These are phyloP conservation scores for Diadophis punctatus DNA, from an alignment of 2,113 vertebrate genomes.

Conservation along the genomic window DNA sequence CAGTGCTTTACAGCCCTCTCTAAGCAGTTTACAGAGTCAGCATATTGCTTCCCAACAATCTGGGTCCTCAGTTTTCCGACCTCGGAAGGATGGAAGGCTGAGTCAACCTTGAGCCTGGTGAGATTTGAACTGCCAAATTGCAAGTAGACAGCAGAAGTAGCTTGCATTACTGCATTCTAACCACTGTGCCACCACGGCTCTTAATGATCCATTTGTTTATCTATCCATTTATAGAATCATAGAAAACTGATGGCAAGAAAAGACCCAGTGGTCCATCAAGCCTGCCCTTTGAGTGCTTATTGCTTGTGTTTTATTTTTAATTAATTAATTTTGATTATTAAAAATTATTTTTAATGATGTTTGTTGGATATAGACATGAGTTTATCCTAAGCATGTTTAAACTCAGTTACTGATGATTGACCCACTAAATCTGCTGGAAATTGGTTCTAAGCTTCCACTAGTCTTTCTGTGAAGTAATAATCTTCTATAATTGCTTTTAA, in stretches of 20 bases:
- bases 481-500: not conserved
- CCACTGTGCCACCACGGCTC: not conserved
- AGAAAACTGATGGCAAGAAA: not conserved
- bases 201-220: not conserved
- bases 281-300: not conserved
- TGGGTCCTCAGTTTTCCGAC: no score
- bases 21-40: no score
- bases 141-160: no score
- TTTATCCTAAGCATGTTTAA: not conserved
- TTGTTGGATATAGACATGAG: not conserved
- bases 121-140: no score
- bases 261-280: not conserved
- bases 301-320: not conserved
- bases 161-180: no score
- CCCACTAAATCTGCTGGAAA: not conserved
- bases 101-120: no score
- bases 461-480: not conserved
- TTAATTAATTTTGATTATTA: not conserved
- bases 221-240: not conserved
- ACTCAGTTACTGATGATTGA: not conserved
- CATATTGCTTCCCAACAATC: no score
- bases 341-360: not conserved
- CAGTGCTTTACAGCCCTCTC: no score
- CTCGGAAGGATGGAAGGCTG: no score
- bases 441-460: not conserved